Evolutionary conservation across 2,888 invertebrate species (phyloP).

Genomic region (Mystacides longicornis): DNA sequence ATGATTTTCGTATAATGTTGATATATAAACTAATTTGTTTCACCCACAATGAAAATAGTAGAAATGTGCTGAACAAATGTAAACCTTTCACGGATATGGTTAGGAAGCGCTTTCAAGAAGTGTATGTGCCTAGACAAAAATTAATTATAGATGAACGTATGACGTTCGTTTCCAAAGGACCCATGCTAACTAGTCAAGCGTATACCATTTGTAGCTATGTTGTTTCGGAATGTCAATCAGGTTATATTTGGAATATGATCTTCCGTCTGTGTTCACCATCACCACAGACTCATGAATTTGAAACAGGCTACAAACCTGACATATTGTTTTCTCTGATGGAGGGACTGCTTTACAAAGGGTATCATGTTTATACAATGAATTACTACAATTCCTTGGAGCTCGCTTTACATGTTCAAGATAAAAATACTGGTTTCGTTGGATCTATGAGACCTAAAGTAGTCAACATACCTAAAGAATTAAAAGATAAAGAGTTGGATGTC

Average conservation of each 20-base stretch:
- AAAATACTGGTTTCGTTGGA: conserved; percentile 6
- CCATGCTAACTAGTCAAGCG: neutral
- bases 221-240: conserved; percentile 1
- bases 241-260: conserved; percentile 8
- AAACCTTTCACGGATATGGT: conserved; percentile 3
- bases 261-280: neutral
- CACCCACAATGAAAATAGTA: neutral
- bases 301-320: neutral
- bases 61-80: neutral
- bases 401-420: conserved; percentile 1
- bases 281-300: neutral
- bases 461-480: conserved; percentile 6
- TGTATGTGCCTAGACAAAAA: conserved; percentile 4
- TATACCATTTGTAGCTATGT: conserved; percentile 1
- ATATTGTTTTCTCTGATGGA: neutral
- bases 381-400: conserved; percentile 8
- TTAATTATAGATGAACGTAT: conserved; percentile 4
- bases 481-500: neutral
- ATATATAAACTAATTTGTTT: conserved; percentile 6
- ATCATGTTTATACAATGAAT: conserved; percentile 7
- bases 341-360: neutral
- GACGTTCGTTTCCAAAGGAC: neutral
- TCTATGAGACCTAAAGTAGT: neutral
- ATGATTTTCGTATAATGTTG: neutral
- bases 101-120: conserved; percentile 4